Evolutionary conservation across 1,140 invertebrate species (phyloP).

Genomic region (Augochlora pura): DNA sequence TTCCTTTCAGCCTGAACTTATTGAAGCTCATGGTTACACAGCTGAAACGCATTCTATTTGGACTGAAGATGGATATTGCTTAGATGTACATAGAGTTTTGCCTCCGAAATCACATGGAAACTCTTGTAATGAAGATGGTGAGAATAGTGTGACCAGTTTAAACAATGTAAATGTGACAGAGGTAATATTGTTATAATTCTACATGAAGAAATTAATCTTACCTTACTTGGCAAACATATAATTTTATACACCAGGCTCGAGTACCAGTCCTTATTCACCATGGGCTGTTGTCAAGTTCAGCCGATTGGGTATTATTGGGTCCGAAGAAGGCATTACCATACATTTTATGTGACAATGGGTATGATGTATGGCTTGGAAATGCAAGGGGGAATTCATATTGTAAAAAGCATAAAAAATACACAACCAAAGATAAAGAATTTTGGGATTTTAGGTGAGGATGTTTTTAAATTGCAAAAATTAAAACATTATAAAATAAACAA

Average conservation of each 20-base stretch:
- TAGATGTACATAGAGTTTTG: slow-evolving; percentile 86
- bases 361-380: slow-evolving; percentile 90
- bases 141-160: too few species aligned
- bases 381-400: slow-evolving; percentile 87
- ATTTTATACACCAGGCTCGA: slow-evolving; percentile 49
- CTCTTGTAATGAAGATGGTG: not conserved
- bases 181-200: not conserved
- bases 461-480: not conserved
- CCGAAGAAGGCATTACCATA: slow-evolving; percentile 85
- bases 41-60: slow-evolving; percentile 84
- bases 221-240: not conserved
- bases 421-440: slow-evolving; percentile 81
- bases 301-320: slow-evolving; percentile 87
- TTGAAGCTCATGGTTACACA: slow-evolving; percentile 82
- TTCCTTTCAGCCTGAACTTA: slow-evolving; percentile 80
- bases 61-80: slow-evolving; percentile 87
- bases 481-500: slow-evolving; percentile 1
- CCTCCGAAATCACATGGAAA: not conserved
- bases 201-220: not conserved
- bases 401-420: slow-evolving; percentile 81
- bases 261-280: slow-evolving; percentile 86
- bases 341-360: slow-evolving; percentile 83
- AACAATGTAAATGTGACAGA: not conserved
- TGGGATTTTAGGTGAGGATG: slow-evolving; percentile 81
- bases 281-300: slow-evolving; percentile 87